Evolutionary conservation across 2,888 invertebrate species (phyloP), one percentile per base, ranked within the genome.

Genomic region (Ennomos erosarius): DNA sequence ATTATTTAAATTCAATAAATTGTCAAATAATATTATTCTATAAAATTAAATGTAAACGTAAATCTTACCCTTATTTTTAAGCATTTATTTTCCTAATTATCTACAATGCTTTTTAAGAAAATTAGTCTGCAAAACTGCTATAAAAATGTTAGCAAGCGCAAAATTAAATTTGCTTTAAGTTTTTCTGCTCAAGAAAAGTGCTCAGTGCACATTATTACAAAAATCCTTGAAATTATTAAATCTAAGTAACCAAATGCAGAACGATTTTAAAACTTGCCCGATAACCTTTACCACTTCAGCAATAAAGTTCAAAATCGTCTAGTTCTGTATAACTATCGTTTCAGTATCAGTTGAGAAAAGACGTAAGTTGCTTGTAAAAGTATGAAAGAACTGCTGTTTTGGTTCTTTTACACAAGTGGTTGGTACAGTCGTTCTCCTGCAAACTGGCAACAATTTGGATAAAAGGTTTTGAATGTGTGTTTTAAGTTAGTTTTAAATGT

Each of bases 381-480:
- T 10, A n/a, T 1, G 8, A 3, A 10, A 52, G 42, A 47, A 48
- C 52, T 38, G 52, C 37, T 47, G 3, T 43, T 52, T 52, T 52
- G 11, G 12, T 8, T 9, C 40, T 36, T 35, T 9, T 26, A 44
- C 13, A 16, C 11, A 39, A 45, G 35, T 33, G 43, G 43, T 38
- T 12, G 46, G 16, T 38, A 44, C 10, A 45, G 34, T 55, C 35
- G 54, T 45, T 50, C 55, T 59, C 64, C 60, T 54, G 63, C 54
- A 64, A 69, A 69, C 59, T 61, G 65, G 53, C 59, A 62, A 64
- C 67, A 69, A 69, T 69, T 67, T 60, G 59, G 61, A 59, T 69
- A 65, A 69, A 67, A 67, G 69, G 62, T 63, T 69, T 56, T 16
- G 46, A 46, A 44, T 62, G 65, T 66, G 65, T 62, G 62, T 66